Evolutionary conservation across 1,140 invertebrate genomes (phyloP).

Genomic region (Phenacoccus solenopsis): DNA sequence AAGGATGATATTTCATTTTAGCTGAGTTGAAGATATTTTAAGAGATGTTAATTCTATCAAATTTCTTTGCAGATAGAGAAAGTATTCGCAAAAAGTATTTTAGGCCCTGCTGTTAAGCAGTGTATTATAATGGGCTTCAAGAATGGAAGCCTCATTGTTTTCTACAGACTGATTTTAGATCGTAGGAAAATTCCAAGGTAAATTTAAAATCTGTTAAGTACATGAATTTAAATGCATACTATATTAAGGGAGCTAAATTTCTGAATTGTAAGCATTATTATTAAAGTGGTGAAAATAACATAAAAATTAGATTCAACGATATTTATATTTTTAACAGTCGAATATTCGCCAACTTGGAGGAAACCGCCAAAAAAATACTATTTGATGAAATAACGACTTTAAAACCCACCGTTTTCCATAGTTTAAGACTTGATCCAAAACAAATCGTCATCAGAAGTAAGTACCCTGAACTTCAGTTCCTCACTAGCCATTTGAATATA

Average conservation of each 20-base stretch:
- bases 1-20: slow-evolving; percentile 28
- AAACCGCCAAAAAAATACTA: slow-evolving; percentile 49
- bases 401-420: slow-evolving; percentile 45
- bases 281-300: too few relatives aligned
- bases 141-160: slow-evolving; percentile 53
- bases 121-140: slow-evolving; percentile 52
- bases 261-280: too few relatives aligned
- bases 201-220: too few relatives aligned
- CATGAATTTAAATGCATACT: too few relatives aligned
- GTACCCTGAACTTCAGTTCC: slow-evolving; percentile 22
- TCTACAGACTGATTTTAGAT: slow-evolving; percentile 59
- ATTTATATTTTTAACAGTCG: background rate
- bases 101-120: slow-evolving; percentile 48
- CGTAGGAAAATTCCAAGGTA: slow-evolving; percentile 57
- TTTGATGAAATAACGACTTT: slow-evolving; percentile 50
- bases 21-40: background rate
- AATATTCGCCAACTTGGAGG: slow-evolving; percentile 46
- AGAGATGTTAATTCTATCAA: background rate
- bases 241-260: too few relatives aligned
- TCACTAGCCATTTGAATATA: too few relatives aligned
- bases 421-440: slow-evolving; percentile 49
- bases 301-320: too few relatives aligned
- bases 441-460: slow-evolving; percentile 49
- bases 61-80: slow-evolving; percentile 35
- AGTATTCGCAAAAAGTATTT: slow-evolving; percentile 38